These are phyloP conservation scores for Falco biarmicus DNA, from an alignment of 2,797 vertebrate genomes.

Conservation along the genomic window DNA sequence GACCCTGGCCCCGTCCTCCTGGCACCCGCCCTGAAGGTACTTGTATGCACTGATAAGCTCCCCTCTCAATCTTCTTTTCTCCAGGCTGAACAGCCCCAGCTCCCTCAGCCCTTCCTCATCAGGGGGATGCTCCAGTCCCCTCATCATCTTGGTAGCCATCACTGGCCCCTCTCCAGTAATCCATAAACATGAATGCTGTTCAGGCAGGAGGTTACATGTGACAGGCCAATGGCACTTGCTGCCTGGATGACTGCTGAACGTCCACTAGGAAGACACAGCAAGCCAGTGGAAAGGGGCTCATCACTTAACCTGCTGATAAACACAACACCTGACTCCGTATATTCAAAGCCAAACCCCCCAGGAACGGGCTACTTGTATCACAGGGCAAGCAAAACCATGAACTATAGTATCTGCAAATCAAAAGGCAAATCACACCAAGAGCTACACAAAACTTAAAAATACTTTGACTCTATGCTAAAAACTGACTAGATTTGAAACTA, in stretches of 20 bases:
- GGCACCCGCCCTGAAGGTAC: too few relatives aligned
- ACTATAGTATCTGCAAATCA: not conserved
- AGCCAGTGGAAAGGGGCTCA: not conserved
- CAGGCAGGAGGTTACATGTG: not conserved
- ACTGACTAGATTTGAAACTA: not conserved
- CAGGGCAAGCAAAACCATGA: not conserved
- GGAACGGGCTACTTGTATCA: fast-evolving
- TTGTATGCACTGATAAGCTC: too few relatives aligned
- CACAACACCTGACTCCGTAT: not conserved
- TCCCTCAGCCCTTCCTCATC: too few relatives aligned
- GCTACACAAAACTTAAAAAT: not conserved
- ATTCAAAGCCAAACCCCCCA: not conserved
- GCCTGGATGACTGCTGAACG: fast-evolving
- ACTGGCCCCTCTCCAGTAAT: too few relatives aligned
- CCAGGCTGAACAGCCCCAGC: too few relatives aligned
- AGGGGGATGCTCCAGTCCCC: too few relatives aligned
- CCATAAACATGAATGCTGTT: not conserved
- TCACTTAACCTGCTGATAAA: not conserved
- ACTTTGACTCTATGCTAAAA: not conserved
- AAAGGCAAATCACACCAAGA: not conserved
- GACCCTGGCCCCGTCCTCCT: too few relatives aligned
- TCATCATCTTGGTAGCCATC: too few relatives aligned
- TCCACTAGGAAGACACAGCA: not conserved
- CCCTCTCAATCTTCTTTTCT: too few relatives aligned
- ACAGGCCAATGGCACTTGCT: not conserved